Percentiles rank a stretch among this genome's conserved stretches.
phyloP scores from a whole-genome alignment of 2,113 vertebrate species.

The Dipodomys ordii region DNA sequence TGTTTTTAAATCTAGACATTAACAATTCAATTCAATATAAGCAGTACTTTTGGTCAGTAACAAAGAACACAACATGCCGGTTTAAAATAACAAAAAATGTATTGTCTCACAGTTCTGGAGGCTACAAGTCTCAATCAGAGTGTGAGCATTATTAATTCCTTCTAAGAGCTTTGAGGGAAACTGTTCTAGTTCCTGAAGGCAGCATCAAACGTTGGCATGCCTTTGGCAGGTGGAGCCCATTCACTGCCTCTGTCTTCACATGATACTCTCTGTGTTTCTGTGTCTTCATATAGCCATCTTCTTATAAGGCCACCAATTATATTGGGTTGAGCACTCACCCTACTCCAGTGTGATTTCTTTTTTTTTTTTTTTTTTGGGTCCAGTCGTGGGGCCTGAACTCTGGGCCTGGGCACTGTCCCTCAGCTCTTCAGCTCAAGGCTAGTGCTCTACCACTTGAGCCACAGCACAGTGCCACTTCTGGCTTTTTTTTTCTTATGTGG shows the following conservation, averaged over 20 bases:
- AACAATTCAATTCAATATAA: neutral
- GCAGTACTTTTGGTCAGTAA: neutral
- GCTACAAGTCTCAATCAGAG: neutral
- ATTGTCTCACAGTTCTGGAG: constrained; percentile 6
- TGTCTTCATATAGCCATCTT: neutral
- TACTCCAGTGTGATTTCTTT: neutral
- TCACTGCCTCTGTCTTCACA: neutral
- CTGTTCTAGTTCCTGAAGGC: neutral
- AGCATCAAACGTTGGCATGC: neutral
- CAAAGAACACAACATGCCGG: neutral
- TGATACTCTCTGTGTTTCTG: neutral
- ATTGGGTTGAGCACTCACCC: neutral
- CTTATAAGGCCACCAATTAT: neutral
- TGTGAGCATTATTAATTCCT: neutral
- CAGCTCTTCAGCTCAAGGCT: too few species aligned
- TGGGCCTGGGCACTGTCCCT: too few species aligned
- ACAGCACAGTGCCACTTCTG: too few species aligned
- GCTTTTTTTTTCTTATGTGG: too few species aligned
- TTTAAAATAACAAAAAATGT: neutral
- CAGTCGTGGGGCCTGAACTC: too few species aligned
- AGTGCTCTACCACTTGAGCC: too few species aligned
- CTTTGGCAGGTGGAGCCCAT: neutral
- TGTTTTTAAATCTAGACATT: neutral
- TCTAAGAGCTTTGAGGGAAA: neutral
- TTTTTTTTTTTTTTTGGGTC: too few species aligned